Evolutionary conservation across 2,113 vertebrate genomes (phyloP).

Genomic region (Bambusicola thoracicus): DNA sequence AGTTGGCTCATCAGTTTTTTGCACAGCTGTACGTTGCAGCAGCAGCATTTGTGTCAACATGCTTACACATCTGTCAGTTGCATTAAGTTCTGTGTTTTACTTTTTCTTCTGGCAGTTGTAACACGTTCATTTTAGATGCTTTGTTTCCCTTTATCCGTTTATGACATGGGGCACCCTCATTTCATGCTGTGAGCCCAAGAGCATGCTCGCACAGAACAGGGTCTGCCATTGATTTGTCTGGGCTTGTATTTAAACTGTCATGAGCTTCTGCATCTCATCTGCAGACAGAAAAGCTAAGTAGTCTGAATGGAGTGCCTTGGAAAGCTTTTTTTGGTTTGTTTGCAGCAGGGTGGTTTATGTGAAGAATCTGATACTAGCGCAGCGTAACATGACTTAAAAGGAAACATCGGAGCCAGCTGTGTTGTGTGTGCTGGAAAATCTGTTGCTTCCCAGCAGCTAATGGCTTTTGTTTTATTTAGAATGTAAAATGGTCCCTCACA

Average conservation of each 20-base stretch:
- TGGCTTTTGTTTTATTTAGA: slow-evolving; percentile 50
- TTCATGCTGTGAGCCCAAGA: background rate
- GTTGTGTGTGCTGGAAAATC: slow-evolving; percentile 58
- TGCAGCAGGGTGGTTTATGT: background rate
- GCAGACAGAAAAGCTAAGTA: background rate
- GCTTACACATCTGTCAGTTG: background rate
- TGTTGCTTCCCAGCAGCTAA: slow-evolving; percentile 39
- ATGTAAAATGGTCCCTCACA: background rate
- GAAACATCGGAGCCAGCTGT: slow-evolving; percentile 14
- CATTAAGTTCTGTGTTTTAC: background rate
- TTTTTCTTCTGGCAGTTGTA: background rate
- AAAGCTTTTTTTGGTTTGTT: slow-evolving; percentile 11
- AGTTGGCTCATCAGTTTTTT: background rate
- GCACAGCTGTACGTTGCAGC: fast-evolving
- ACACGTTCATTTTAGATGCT: background rate
- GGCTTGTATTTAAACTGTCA: background rate
- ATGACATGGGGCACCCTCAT: background rate
- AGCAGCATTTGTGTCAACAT: background rate
- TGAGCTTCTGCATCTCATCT: background rate
- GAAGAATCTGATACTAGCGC: background rate
- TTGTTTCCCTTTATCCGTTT: background rate
- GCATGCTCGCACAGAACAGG: background rate
- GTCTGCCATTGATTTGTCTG: slow-evolving; percentile 5
- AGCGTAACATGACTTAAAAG: background rate
- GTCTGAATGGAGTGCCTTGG: background rate